These are phyloP conservation scores for Trachythela sp. DNA, from an alignment of 64 coral and sea anemone genomes.

Conservation along the genomic window DNA sequence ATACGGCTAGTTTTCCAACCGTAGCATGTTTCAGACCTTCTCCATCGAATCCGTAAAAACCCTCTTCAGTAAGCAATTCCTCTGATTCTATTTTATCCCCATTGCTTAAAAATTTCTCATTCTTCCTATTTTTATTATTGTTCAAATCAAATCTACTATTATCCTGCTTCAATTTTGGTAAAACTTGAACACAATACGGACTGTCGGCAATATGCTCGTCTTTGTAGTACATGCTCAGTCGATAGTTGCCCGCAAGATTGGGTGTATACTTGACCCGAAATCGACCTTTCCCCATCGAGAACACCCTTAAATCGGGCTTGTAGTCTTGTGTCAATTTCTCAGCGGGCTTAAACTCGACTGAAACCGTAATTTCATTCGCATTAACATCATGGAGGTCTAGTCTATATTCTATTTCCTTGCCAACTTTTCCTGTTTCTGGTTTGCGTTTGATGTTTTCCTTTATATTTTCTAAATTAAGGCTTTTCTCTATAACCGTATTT, in stretches of 20 bases:
- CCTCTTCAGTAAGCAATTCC: background rate
- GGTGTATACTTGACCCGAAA: slow-evolving; percentile 88
- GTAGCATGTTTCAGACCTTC: slow-evolving; percentile 56
- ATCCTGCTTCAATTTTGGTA: background rate
- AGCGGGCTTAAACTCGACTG: slow-evolving; percentile 89
- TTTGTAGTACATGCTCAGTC: slow-evolving; percentile 77
- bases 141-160: background rate
- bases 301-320: slow-evolving; percentile 79
- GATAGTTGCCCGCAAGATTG: slow-evolving; percentile 70
- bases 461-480: background rate
- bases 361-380: slow-evolving; percentile 85
- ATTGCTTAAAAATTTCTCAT: background rate
- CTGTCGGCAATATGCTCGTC: slow-evolving; percentile 64
- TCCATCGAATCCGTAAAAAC: slow-evolving; percentile 10
- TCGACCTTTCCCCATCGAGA: slow-evolving; percentile 71
- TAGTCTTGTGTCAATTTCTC: slow-evolving; percentile 55
- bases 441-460: background rate
- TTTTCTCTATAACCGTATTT: background rate
- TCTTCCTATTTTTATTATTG: background rate
- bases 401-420: background rate
- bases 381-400: slow-evolving; percentile 76
- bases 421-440: background rate
- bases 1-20: slow-evolving; percentile 69
- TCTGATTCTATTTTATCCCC: background rate
- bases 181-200: background rate